Evolutionary conservation across 1,140 invertebrate genomes (phyloP).

Genomic region (Drosophila sulfurigaster): DNA sequence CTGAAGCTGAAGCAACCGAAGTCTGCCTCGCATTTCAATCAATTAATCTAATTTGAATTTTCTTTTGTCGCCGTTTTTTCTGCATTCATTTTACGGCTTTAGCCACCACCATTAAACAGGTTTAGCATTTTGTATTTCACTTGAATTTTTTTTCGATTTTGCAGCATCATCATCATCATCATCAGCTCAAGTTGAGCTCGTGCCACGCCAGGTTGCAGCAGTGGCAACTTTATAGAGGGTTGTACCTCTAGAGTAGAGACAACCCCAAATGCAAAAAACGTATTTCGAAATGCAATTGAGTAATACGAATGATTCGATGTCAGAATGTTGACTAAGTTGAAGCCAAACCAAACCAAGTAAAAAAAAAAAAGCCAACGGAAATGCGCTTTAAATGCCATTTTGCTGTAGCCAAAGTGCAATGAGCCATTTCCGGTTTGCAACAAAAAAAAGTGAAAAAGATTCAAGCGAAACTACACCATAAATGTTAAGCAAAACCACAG

Average conservation of each 20-base stretch:
- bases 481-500: conserved; percentile 81
- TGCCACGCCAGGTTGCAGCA: conserved; percentile 61
- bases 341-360: neutral
- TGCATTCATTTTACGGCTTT: conserved; percentile 13
- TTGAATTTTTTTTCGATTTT: conserved; percentile 31
- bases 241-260: conserved; percentile 13
- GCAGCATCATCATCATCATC: conserved; percentile 64
- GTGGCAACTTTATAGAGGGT: conserved; percentile 61
- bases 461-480: conserved; percentile 56
- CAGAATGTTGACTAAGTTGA: conserved; percentile 24
- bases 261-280: conserved; percentile 32
- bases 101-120: conserved; percentile 74
- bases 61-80: conserved; percentile 60
- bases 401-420: conserved; percentile 82
- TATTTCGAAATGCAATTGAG: conserved; percentile 68
- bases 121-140: conserved; percentile 45
- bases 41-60: conserved; percentile 85
- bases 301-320: conserved; percentile 49
- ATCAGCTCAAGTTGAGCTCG: conserved; percentile 2
- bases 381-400: conserved; percentile 80
- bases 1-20: neutral
- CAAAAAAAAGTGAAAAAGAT: neutral
- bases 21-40: conserved; percentile 74
- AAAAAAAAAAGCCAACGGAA: conserved; percentile 56
- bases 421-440: conserved; percentile 67